These are phyloP conservation scores for Leptosomus discolor DNA, from an alignment of 2,113 vertebrate genomes.

Conservation along the genomic window DNA sequence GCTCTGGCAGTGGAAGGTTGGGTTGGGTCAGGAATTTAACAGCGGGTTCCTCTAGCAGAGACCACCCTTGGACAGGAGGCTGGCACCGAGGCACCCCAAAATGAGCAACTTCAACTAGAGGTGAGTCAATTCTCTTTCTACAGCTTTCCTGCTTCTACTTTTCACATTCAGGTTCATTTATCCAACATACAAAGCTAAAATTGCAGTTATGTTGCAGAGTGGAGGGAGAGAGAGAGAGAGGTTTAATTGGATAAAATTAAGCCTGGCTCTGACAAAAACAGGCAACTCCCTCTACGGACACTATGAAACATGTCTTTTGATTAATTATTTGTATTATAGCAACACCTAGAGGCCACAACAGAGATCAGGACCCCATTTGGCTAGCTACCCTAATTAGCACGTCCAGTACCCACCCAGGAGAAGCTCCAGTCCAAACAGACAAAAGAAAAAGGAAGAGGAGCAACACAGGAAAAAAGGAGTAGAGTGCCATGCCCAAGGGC, in stretches of 20 bases:
- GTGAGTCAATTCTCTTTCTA: background rate
- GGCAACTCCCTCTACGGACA: background rate
- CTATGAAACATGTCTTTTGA: background rate
- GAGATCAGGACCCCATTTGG: constrained; percentile 29
- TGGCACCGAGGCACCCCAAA: background rate
- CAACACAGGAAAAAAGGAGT: background rate
- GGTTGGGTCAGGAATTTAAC: background rate
- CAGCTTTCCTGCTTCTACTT: background rate
- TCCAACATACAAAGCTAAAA: background rate
- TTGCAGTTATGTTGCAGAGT: background rate
- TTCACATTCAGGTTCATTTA: background rate
- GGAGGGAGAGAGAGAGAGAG: background rate
- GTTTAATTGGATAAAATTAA: background rate
- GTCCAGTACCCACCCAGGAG: background rate
- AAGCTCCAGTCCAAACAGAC: background rate
- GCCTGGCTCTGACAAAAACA: background rate
- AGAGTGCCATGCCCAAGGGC: background rate
- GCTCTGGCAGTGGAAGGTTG: background rate
- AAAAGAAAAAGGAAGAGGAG: background rate
- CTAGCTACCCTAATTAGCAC: background rate
- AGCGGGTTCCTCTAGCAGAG: background rate
- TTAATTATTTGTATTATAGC: constrained; percentile 64
- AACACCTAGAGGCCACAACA: constrained; percentile 59
- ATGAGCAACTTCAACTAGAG: background rate
- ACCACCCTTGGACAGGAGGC: background rate